Percentiles rank a stretch among this genome's conserved stretches.
phyloP scores from a whole-genome alignment of 2,888 invertebrate genomes.

The Unio delphinus region DNA sequence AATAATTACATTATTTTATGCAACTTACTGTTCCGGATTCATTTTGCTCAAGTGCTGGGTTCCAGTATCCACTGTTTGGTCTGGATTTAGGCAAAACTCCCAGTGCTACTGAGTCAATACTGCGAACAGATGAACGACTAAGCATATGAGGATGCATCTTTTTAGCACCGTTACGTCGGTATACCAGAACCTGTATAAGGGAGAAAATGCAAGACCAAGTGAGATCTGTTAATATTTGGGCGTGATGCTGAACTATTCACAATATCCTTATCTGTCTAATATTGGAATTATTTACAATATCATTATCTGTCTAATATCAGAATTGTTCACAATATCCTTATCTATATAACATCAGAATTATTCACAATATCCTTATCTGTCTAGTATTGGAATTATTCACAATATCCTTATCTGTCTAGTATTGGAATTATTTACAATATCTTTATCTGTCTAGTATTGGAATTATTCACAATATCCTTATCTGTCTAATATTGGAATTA shows the following conservation, averaged over 20 bases:
- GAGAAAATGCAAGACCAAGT: conserved; percentile 1
- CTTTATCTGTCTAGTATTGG: too few relatives aligned
- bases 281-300: too few relatives aligned
- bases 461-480: too few relatives aligned
- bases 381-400: too few relatives aligned
- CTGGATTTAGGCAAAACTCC: conserved; percentile 54
- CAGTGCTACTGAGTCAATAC: conserved; percentile 58
- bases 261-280: too few relatives aligned
- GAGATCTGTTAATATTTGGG: conserved; percentile 2
- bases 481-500: too few relatives aligned
- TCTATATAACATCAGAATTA: too few relatives aligned
- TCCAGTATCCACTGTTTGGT: conserved; percentile 59
- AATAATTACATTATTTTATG: neutral
- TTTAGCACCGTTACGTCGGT: conserved; percentile 34
- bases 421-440: too few relatives aligned
- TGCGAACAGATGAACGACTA: conserved; percentile 40
- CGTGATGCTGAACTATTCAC: neutral
- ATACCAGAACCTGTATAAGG: conserved; percentile 44
- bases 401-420: too few relatives aligned
- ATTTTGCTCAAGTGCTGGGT: conserved; percentile 47
- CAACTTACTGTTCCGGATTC: conserved; percentile 6
- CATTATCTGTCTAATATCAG: too few relatives aligned
- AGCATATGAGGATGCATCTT: conserved; percentile 15
- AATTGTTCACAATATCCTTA: too few relatives aligned
- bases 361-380: too few relatives aligned